Base-by-base conservation (phyloP, 2,113 vertebrate genomes). In the Verasper variegatus region DNA sequence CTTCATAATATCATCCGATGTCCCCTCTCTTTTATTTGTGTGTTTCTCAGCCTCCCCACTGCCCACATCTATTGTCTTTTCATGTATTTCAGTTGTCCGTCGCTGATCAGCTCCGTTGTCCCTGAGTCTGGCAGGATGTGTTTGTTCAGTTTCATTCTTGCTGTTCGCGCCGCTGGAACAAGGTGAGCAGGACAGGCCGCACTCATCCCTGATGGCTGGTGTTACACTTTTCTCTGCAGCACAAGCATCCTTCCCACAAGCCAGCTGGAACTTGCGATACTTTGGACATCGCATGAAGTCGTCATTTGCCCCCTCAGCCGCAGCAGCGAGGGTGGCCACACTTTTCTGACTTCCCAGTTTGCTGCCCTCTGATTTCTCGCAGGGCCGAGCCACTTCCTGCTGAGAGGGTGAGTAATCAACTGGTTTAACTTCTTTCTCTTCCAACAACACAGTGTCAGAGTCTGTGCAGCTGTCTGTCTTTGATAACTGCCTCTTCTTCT, bases 201-300 rank as follows among this genome's bases (percentile, higher is more conserved):
- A 81, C 14, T 27, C 21, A 8, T 86, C 59, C 55, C 73, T 82
- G 24, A 65, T 68, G 5, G 62, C 26, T 15, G 65, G 58, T 40
- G 82, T 83, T 47, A 87, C 86, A 92, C 85, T 88, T 78, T 76
- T 93, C 5, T 90, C 85, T 2, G 90, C 58, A 74, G 0, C 76
- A 8, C 88, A 88, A 64, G 89, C 91, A 42, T 92, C 92, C 62
- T 91, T 96, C 65, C 94, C 95, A 62, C 95, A 97, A 12, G 97
- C 97, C 11, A 95, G 94, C 80, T 97, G 96, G 88, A 97, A 97
- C 82, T 97, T 97, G 59, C 97, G 95, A 65, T 98, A 98, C 76
- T 98, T 97, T 21, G 96, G 97, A 71, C 96, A 97, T 1, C 95
- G 92, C 20, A 90, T 92, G 6, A 95, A 93, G 72, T 83, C 80